These are phyloP conservation scores for Neodon shergylaensis DNA, from an alignment of 2,113 vertebrate species.

Conservation along the genomic window DNA sequence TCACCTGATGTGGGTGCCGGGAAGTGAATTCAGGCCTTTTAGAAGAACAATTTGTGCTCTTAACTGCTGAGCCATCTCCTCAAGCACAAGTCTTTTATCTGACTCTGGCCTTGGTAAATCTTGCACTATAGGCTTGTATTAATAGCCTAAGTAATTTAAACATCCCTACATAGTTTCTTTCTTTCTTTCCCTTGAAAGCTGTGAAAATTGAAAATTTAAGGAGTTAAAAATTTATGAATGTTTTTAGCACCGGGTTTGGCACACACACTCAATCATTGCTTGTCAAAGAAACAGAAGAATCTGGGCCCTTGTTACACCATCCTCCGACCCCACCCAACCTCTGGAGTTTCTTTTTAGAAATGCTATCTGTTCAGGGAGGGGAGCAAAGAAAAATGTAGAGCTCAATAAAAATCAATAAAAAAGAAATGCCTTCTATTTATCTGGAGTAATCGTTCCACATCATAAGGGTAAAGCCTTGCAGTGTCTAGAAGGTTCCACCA, in stretches of 20 bases:
- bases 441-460: background rate
- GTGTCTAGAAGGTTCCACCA: background rate
- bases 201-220: background rate
- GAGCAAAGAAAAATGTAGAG: no score
- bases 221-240: background rate
- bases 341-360: slow-evolving; percentile 6
- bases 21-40: background rate
- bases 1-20: background rate
- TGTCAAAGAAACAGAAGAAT: slow-evolving; percentile 24
- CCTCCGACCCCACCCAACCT: background rate
- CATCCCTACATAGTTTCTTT: background rate
- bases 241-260: background rate
- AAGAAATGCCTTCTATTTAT: slow-evolving; percentile 41
- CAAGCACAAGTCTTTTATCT: background rate
- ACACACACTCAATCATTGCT: background rate
- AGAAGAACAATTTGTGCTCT: background rate
- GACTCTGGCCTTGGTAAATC: background rate
- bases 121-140: background rate
- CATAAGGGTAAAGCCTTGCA: background rate
- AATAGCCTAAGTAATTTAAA: background rate
- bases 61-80: background rate
- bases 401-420: no score
- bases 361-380: background rate
- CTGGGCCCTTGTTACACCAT: background rate
- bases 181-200: background rate